Evolutionary conservation across 2,888 invertebrate species (phyloP).

Genomic region (Plagodis pulveraria): DNA sequence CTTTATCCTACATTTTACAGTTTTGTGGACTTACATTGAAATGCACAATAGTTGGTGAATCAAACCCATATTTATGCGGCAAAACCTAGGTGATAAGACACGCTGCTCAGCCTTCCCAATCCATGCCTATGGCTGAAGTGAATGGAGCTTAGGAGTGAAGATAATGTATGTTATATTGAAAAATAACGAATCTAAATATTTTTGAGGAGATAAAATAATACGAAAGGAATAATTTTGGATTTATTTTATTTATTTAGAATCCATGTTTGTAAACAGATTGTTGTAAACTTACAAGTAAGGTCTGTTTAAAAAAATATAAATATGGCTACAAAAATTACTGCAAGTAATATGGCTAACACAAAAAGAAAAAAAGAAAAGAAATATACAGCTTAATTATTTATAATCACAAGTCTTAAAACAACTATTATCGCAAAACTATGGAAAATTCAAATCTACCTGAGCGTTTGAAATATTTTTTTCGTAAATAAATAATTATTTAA

Average conservation of each 20-base stretch:
- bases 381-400: slow-evolving; percentile 62
- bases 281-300: slow-evolving; percentile 80
- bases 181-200: background rate
- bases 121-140: too few relatives aligned
- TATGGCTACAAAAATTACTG: slow-evolving; percentile 78
- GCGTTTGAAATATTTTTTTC: slow-evolving; percentile 68
- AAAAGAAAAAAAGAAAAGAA: slow-evolving; percentile 54
- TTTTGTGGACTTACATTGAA: too few relatives aligned
- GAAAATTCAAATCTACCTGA: slow-evolving; percentile 67
- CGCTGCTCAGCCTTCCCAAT: too few relatives aligned
- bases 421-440: slow-evolving; percentile 53
- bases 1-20: too few relatives aligned
- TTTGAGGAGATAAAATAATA: slow-evolving; percentile 14
- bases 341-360: slow-evolving; percentile 64
- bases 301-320: slow-evolving; percentile 81
- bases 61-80: too few relatives aligned
- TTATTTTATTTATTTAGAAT: slow-evolving; percentile 84
- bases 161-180: background rate
- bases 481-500: slow-evolving; percentile 74
- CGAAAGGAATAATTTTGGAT: slow-evolving; percentile 57
- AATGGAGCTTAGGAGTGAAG: too few relatives aligned
- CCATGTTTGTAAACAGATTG: slow-evolving; percentile 78
- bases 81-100: too few relatives aligned
- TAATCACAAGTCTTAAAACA: slow-evolving; percentile 50
- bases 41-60: too few relatives aligned